Evolutionary conservation across 92 coral and sea anemone genomes (phyloP).

Genomic region (Epizoanthus rinbou): DNA sequence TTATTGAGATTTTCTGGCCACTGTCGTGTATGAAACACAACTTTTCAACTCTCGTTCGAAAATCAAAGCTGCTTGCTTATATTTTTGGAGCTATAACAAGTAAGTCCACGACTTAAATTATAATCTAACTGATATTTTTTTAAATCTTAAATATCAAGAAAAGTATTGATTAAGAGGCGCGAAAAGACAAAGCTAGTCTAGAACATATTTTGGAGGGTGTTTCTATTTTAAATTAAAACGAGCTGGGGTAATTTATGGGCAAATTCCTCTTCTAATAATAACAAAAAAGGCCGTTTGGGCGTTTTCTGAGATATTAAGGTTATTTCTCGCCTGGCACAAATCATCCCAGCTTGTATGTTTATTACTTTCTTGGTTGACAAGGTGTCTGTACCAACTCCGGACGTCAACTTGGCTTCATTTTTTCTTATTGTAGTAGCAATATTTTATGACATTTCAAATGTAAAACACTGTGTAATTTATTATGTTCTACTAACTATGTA

Average conservation of each 20-base stretch:
- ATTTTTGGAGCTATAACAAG: neutral
- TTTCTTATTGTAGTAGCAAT: constrained; percentile 9
- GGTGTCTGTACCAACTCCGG: neutral
- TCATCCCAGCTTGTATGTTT: neutral
- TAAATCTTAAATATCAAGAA: neutral
- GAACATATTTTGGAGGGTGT: neutral
- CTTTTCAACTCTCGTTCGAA: too few relatives aligned
- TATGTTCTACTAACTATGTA: constrained; percentile 32
- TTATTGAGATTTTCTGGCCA: too few relatives aligned
- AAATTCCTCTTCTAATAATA: constrained; percentile 6
- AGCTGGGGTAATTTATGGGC: constrained; percentile 9
- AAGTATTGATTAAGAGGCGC: constrained; percentile 17
- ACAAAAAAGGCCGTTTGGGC: neutral
- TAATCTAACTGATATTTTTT: neutral
- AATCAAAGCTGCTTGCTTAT: neutral
- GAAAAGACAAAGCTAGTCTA: neutral
- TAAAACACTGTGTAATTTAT: constrained; percentile 11
- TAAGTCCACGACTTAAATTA: neutral
- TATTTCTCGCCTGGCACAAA: constrained; percentile 2
- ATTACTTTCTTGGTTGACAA: neutral
- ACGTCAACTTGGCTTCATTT: neutral
- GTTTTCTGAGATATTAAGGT: constrained; percentile 6
- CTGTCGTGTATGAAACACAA: too few relatives aligned
- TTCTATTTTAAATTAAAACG: neutral
- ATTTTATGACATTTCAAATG: constrained; percentile 14